A percentile compares a stretch with the other conserved stretches of the same genome.
These are phyloP conservation scores for Himalopsyche phryganea DNA, from an alignment of 1,140 invertebrate genomes.

Conservation along the genomic window DNA sequence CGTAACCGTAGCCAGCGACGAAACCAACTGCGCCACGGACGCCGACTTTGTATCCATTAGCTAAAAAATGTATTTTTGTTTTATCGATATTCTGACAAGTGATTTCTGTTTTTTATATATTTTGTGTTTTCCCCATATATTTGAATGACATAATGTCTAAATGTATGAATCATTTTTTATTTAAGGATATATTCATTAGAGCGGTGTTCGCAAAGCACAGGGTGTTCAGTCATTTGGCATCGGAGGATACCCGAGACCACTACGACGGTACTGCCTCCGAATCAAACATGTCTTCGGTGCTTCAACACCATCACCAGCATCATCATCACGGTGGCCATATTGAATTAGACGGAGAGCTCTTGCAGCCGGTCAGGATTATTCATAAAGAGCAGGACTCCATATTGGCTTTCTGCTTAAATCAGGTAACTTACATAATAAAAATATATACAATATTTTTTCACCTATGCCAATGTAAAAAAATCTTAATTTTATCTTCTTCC, in stretches of 20 bases:
- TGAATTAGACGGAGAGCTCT: slow-evolving; percentile 51
- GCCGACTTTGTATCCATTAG: too few species aligned
- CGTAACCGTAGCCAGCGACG: too few species aligned
- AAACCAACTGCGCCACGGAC: too few species aligned
- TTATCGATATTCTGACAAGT: too few species aligned
- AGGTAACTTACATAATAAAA: slow-evolving; percentile 6
- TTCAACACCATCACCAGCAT: slow-evolving; percentile 31
- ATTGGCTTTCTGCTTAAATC: slow-evolving; percentile 84
- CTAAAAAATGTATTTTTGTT: too few species aligned
- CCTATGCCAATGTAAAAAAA: too few species aligned
- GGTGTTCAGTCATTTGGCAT: slow-evolving; percentile 43
- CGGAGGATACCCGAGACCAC: slow-evolving; percentile 37
- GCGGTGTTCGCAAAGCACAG: slow-evolving; percentile 84
- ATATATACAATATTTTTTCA: too few species aligned
- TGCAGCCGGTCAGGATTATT: slow-evolving; percentile 89
- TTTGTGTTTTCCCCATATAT: too few species aligned
- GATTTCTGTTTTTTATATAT: too few species aligned
- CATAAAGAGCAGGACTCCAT: slow-evolving; percentile 99
- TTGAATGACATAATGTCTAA: too few species aligned
- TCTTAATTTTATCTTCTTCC: too few species aligned
- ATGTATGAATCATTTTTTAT: neutral
- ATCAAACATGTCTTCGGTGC: slow-evolving; percentile 26
- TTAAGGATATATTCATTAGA: slow-evolving; percentile 85
- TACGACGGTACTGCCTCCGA: slow-evolving; percentile 35
- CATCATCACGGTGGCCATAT: slow-evolving; percentile 36